phyloP scores from a whole-genome alignment of 2,888 invertebrate genomes.

The Ptycholaimellus sp. region DNA sequence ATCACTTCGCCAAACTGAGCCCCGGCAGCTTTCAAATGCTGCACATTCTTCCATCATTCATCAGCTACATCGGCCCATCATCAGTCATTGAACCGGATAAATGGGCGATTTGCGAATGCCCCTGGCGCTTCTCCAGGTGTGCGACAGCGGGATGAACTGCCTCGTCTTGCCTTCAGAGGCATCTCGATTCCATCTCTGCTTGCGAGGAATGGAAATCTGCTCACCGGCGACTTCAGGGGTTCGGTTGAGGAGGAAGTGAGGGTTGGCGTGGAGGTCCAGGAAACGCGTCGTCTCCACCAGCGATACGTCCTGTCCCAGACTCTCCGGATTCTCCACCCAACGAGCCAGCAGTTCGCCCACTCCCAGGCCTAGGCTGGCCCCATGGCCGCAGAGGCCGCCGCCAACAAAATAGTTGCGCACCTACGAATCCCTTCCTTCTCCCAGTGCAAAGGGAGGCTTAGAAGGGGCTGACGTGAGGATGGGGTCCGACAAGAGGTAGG shows the following conservation, averaged over 20 bases:
- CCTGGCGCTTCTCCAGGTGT: too few species aligned
- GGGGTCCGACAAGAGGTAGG: constrained; percentile 73
- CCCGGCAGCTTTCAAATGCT: constrained; percentile 57
- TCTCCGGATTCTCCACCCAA: constrained; percentile 53
- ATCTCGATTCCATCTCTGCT: too few species aligned
- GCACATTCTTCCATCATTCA: too few species aligned
- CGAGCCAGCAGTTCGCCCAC: constrained; percentile 58
- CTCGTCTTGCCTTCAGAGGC: too few species aligned
- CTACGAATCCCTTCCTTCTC: too few species aligned
- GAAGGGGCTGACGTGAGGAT: constrained; percentile 70
- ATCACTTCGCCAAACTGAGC: constrained; percentile 81
- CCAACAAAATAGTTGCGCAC: constrained; percentile 64
- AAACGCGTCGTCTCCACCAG: constrained; percentile 64
- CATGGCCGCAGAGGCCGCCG: constrained; percentile 77
- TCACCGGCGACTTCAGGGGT: constrained; percentile 72
- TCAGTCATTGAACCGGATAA: too few species aligned
- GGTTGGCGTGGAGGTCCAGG: constrained; percentile 68
- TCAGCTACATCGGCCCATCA: too few species aligned
- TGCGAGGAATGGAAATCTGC: too few species aligned
- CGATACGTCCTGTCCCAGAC: constrained; percentile 43
- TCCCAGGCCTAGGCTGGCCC: constrained; percentile 70
- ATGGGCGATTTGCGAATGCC: too few species aligned
- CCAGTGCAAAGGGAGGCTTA: too few species aligned
- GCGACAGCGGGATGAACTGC: too few species aligned
- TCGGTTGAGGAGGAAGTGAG: constrained; percentile 60